Evolutionary conservation across 2,797 vertebrate genomes (phyloP).

Genomic region (Orientallactaga sibirica): DNA sequence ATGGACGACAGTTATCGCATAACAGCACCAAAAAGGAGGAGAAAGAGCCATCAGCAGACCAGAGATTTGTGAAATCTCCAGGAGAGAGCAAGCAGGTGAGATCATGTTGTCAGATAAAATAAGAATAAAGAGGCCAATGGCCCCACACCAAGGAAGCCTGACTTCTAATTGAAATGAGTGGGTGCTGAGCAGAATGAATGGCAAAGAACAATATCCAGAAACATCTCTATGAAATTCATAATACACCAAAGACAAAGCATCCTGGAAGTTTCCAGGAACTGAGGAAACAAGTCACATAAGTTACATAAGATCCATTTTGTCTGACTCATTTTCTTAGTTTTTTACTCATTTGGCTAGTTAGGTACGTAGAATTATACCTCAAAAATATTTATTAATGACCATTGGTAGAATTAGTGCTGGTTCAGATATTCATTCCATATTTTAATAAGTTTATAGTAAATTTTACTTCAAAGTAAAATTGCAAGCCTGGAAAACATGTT

Average conservation of each 20-base stretch:
- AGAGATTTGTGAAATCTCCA: slow-evolving; percentile 14
- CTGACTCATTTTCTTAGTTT: not conserved
- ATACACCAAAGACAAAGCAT: not conserved
- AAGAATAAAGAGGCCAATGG: not conserved
- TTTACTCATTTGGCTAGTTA: not conserved
- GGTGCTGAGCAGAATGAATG: not conserved
- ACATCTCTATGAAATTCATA: not conserved
- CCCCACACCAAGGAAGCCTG: not conserved
- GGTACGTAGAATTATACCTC: not conserved
- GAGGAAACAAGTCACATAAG: not conserved
- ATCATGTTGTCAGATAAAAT: slow-evolving; percentile 24
- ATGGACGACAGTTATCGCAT: not conserved
- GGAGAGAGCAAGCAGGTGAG: not conserved
- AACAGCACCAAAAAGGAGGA: not conserved
- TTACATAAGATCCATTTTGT: not conserved
- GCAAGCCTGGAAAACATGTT: not conserved
- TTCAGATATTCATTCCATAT: not conserved
- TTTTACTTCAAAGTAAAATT: slow-evolving; percentile 37
- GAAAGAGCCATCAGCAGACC: not conserved
- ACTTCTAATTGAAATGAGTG: not conserved
- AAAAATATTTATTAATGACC: not conserved
- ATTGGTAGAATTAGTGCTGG: slow-evolving; percentile 11
- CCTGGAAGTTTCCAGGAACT: not conserved
- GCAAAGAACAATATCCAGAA: not conserved
- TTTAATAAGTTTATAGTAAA: slow-evolving; percentile 44